phyloP scores from a whole-genome alignment of 1,140 invertebrate species.

The Oedothorax gibbosus region DNA sequence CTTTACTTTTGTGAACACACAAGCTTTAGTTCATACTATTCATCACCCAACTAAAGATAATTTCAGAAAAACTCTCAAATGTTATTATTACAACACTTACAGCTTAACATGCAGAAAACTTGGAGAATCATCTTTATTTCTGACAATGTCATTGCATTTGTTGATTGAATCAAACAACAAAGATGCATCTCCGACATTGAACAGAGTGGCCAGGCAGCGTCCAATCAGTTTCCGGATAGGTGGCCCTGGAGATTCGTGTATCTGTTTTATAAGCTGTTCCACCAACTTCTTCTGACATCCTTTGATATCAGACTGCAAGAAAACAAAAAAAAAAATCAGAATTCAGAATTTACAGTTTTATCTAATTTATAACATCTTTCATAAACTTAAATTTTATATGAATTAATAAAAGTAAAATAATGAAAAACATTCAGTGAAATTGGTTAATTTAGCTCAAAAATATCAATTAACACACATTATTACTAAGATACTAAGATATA shows the following conservation, averaged over 20 bases:
- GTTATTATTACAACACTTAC: no score
- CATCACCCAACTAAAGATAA: background rate
- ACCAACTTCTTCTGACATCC: conserved; percentile 95
- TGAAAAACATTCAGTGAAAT: background rate
- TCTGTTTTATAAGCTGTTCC: conserved; percentile 88
- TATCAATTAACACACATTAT: background rate
- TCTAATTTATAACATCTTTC: no score
- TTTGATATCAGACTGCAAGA: conserved; percentile 91
- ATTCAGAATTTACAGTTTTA: no score
- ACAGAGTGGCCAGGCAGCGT: conserved; percentile 91
- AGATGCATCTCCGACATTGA: conserved; percentile 97
- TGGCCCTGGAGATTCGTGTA: conserved; percentile 88
- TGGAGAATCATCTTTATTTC: conserved; percentile 97
- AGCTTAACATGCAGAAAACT: conserved; percentile 92
- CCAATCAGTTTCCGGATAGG: conserved; percentile 93
- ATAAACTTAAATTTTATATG: background rate
- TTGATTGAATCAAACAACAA: conserved; percentile 97
- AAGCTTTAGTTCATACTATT: background rate
- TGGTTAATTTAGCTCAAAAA: background rate
- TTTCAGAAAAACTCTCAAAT: background rate
- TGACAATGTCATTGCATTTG: conserved; percentile 97
- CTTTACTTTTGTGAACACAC: background rate
- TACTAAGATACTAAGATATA: no score
- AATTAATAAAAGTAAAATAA: background rate
- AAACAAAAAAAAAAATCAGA: conserved; percentile 61